Base-by-base conservation (phyloP, 1,140 invertebrate genomes). In the Caenorhabditis remanei region DNA sequence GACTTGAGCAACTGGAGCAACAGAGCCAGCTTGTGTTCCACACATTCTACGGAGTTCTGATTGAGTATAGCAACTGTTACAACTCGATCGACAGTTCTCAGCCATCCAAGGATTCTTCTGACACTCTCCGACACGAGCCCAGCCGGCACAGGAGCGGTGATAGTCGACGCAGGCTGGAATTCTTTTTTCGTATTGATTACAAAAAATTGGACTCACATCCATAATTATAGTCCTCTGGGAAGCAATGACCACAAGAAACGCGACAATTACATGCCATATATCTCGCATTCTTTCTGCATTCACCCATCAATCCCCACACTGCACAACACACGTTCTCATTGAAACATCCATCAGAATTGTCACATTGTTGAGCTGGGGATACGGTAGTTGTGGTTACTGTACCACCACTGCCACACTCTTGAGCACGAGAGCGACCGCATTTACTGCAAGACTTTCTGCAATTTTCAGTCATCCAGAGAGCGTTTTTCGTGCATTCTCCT, bases 311-410 rank as follows among this genome's bases (percentile, higher is more conserved):
- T 50, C 86, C 88, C 89, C 89, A 89, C 19, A 86, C 58, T 16
- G 86, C 85, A 87, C 89, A 89, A 79, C 89, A 89, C 13, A 89
- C 82, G 58, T 89, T 89, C 83, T 89, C 89, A 85, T 89, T 89
- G 82, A 48, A 89, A 79, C 89, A 89, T 13, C 88, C 89, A 79
- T 79, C 71, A n/a, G 71, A 79, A 79, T 79, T 79, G 24, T 79
- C 71, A 53, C 71, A 79, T 50, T 65, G 46, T 79, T 82, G 43
- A 61, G 63, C 46, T 58, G 55, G 40, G 24, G 75, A 41, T 4
- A 14, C 21, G 19, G 61, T 83, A 48, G 82, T 87, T 53, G 56
- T 48, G 19, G 41, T 48, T 19, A 48, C 48, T 67, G 55, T 48
- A 79, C 71, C 71, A 13, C 79, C 82, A 24, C 86, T 84, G 14